These are phyloP conservation scores for Macrosiphum euphorbiae DNA, from an alignment of 2,888 invertebrate species.

Conservation along the genomic window DNA sequence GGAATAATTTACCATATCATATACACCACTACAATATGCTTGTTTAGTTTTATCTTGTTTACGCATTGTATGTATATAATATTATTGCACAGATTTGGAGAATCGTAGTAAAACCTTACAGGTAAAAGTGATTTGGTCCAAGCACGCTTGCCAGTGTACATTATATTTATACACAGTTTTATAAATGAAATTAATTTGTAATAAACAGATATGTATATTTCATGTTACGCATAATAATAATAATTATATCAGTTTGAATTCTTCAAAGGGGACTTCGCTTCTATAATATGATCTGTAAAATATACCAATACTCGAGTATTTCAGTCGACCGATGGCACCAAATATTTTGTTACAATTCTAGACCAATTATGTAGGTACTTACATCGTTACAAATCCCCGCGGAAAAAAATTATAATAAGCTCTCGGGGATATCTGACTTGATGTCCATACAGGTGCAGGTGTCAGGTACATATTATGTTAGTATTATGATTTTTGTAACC, in stretches of 20 bases:
- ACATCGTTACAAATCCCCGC: slow-evolving; percentile 10
- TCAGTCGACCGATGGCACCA: not conserved
- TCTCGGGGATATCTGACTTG: slow-evolving; percentile 10
- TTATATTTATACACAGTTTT: not conserved
- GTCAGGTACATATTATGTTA: not conserved
- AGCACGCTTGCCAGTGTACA: not conserved
- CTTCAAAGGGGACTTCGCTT: not conserved
- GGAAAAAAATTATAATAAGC: slow-evolving; percentile 1
- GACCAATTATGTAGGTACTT: not conserved
- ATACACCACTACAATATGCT: not conserved
- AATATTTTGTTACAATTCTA: not conserved
- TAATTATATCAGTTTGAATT: no score
- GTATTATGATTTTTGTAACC: not conserved
- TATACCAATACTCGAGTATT: not conserved
- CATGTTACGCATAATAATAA: not conserved
- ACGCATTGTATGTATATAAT: not conserved
- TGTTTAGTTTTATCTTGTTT: not conserved
- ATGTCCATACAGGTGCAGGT: not conserved
- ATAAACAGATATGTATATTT: not conserved
- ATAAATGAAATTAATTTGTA: not conserved
- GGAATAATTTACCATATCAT: not conserved
- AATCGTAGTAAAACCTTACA: not conserved
- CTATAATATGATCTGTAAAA: not conserved
- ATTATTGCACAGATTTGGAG: not conserved
- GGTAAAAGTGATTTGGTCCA: not conserved